phyloP scores from a whole-genome alignment of 2,797 vertebrate genomes.

The Syncerus caffer region DNA sequence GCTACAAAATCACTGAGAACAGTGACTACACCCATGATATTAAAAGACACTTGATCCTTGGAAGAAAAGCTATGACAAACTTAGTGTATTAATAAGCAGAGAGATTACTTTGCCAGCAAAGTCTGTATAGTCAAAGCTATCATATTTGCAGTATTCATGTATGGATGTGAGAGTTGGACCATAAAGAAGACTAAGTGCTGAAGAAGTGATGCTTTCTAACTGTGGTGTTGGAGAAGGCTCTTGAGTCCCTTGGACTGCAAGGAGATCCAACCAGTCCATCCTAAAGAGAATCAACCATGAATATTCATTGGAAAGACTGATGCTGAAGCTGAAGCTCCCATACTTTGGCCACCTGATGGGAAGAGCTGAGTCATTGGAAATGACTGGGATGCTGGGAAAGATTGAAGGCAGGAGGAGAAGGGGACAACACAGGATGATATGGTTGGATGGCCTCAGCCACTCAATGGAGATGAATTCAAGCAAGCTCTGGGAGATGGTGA shows the following conservation, averaged over 20 bases:
- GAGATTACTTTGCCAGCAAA: not conserved
- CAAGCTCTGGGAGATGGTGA: not conserved
- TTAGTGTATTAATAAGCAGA: not conserved
- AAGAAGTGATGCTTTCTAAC: not conserved
- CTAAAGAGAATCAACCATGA: not conserved
- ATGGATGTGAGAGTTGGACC: not conserved
- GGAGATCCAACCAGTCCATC: not conserved
- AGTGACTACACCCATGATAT: not conserved
- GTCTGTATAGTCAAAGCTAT: not conserved
- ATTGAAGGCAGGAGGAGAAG: not conserved
- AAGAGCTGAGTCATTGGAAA: not conserved
- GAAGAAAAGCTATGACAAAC: not conserved
- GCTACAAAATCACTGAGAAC: not conserved
- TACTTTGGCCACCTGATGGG: not conserved
- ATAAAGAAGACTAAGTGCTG: rapidly evolving
- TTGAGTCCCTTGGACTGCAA: not conserved
- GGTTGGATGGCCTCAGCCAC: not conserved
- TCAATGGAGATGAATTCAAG: not conserved
- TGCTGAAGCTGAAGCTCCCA: not conserved
- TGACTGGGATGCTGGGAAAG: not conserved
- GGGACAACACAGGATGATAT: not conserved
- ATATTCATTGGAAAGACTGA: not conserved
- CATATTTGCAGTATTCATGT: rapidly evolving
- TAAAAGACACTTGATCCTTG: not conserved
- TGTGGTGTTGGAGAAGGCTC: not conserved